phyloP scores from a whole-genome alignment of 2,113 vertebrate genomes.

The Zootoca vivipara region DNA sequence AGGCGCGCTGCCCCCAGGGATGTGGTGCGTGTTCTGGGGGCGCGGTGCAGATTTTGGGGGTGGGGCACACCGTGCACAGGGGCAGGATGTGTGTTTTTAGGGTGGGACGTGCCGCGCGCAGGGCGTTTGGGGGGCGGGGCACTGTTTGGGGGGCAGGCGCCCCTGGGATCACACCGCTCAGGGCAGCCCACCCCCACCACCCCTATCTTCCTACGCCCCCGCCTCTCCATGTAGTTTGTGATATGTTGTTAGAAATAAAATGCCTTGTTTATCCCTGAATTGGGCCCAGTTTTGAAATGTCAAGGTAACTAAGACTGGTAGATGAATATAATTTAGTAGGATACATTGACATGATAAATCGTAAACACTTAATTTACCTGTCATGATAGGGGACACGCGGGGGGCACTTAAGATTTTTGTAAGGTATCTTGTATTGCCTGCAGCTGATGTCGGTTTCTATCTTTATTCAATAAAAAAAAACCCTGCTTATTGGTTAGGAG shows the following conservation, averaged over 20 bases:
- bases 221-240: neutral
- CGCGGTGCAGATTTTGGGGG: too few species aligned
- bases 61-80: too few species aligned
- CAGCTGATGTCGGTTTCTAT: slow-evolving; percentile 9
- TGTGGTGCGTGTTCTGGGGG: too few species aligned
- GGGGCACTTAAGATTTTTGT: slow-evolving; percentile 9
- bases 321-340: neutral
- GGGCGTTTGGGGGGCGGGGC: too few species aligned
- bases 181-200: too few species aligned
- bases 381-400: neutral
- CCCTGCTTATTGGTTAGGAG: neutral
- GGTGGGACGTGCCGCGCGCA: too few species aligned
- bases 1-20: too few species aligned
- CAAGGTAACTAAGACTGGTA: neutral
- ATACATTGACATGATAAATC: neutral
- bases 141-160: too few species aligned
- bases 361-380: slow-evolving; percentile 9
- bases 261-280: neutral
- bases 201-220: too few species aligned
- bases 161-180: too few species aligned
- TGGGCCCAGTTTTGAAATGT: neutral
- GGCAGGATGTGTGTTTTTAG: too few species aligned
- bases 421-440: slow-evolving; percentile 15
- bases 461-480: neutral
- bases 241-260: neutral